Conservation (phyloP, 2,888 invertebrate genomes). For the Candidula unifasciata region DNA sequence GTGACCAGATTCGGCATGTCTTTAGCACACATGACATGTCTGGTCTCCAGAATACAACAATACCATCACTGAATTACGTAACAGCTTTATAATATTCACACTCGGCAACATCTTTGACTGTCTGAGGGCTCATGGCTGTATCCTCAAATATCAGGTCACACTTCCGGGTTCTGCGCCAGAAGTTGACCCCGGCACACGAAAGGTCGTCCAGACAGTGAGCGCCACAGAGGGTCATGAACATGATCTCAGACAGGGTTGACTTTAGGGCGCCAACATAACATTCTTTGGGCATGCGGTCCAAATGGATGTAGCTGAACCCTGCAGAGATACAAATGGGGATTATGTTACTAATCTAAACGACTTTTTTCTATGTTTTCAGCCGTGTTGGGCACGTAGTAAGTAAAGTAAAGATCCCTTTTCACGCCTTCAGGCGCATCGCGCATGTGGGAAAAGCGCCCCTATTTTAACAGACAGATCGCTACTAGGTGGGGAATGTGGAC, state of each 20-base stretch:
- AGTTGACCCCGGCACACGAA: neutral
- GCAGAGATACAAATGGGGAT: neutral
- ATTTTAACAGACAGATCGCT: too few relatives aligned
- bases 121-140: neutral
- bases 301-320: neutral
- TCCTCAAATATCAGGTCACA: neutral
- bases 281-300: neutral
- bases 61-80: neutral
- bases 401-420: too few relatives aligned
- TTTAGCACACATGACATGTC: too few relatives aligned
- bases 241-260: neutral
- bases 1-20: too few relatives aligned
- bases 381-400: too few relatives aligned
- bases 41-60: neutral
- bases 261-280: neutral
- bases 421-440: too few relatives aligned
- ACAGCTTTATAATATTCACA: slow-evolving; percentile 1
- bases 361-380: too few relatives aligned
- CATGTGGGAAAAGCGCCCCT: too few relatives aligned
- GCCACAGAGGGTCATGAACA: neutral
- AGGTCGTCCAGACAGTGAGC: neutral
- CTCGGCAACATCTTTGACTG: neutral
- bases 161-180: neutral
- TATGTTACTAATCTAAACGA: too few relatives aligned
- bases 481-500: too few relatives aligned